Percentiles rank a stretch among this genome's conserved stretches.
These are phyloP conservation scores for Corapipo altera DNA, from an alignment of 2,113 vertebrate genomes.

Conservation along the genomic window DNA sequence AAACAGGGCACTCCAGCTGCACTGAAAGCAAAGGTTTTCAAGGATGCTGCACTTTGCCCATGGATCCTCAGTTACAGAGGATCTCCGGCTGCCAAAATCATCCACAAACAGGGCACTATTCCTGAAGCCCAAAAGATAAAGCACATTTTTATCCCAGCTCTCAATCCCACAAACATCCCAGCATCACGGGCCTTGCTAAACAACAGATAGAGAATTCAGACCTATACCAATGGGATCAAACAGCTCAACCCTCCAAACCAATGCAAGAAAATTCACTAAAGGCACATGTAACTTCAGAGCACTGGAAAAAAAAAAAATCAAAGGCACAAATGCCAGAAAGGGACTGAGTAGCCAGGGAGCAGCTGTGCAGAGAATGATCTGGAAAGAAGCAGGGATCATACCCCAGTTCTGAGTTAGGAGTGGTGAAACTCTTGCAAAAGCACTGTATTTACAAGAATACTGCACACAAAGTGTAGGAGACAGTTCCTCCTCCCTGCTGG, in stretches of 20 bases:
- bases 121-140: neutral
- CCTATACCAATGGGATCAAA: neutral
- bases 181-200: neutral
- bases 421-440: neutral
- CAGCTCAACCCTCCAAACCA: neutral
- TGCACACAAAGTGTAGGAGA: neutral
- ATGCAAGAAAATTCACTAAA: neutral
- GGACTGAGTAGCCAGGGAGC: neutral
- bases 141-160: neutral
- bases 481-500: neutral
- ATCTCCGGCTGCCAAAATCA: neutral
- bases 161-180: neutral
- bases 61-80: neutral
- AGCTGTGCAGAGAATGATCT: neutral
- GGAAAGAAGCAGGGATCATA: neutral
- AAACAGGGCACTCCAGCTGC: neutral
- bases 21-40: neutral
- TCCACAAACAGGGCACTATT: accelerated
- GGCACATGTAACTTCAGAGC: neutral
- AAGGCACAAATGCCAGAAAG: neutral
- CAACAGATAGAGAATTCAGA: neutral
- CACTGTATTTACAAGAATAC: neutral
- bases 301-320: neutral
- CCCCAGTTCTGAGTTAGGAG: neutral
- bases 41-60: neutral